Base-by-base conservation (phyloP, 2,113 vertebrate species). In the Paracanthobrama guichenoti region DNA sequence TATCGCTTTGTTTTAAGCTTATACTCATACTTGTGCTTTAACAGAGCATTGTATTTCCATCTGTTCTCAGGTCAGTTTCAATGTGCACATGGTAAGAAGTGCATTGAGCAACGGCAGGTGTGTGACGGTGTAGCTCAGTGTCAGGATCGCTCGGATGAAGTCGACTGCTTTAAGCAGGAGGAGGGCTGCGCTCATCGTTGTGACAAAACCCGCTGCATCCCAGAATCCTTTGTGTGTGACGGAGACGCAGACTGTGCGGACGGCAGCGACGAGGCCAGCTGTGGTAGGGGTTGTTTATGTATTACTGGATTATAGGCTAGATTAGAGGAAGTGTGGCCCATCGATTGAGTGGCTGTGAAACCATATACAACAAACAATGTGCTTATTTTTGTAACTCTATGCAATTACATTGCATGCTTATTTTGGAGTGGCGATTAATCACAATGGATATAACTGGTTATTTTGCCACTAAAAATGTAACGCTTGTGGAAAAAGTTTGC, bases 101-200 rank as follows among this genome's bases (percentile, higher is more conserved):
- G 97, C 12, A 53, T 97, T 0, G 20, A 90, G 20, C 89, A 86
- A 4, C 88, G 31, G 3, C 90, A 95, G 87, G 93, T 71, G 88
- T 98, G 97, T 0, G 96, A 98, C 0, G 96, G 96, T 0, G 88
- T 93, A 0, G 83, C 84, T 0, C 96, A 98, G 46, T 99, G 97
- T 74, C 90, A 93, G 0, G 96, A 98, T 0, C 93, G 92, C 28
- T 99, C 97, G 0, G 97, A 98, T 6, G 97, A 98, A 87, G 0
- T 0, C 0, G 83, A 53, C 48, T 98, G 97, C 89, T 88, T 89
- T 0, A 1, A 1, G 76, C 67, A 39, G 85, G 91, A 92, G 0
- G 93, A 92, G 0, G 93, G 92, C 10, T 98, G 97, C 0, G 85
- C 90, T 67, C 90, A 96, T 79, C 95, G 86, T 6, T 99, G 97